A percentile compares a stretch with the other conserved stretches of the same genome.
These are phyloP conservation scores for Charina bottae DNA, from an alignment of 2,113 vertebrate species.

Conservation along the genomic window DNA sequence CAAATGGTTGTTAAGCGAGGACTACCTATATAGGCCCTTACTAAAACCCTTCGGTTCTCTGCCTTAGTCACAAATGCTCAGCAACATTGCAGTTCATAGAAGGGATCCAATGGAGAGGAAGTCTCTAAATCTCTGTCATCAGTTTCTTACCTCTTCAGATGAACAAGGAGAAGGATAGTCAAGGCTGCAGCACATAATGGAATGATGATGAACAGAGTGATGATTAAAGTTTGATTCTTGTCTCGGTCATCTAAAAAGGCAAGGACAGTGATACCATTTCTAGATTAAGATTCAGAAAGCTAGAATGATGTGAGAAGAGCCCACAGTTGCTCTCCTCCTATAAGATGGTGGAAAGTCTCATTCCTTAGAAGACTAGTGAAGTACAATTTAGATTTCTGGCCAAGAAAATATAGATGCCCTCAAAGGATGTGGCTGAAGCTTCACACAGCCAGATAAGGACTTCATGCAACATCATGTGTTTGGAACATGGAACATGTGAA, in stretches of 20 bases:
- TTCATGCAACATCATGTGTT: neutral
- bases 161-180: conserved; percentile 59
- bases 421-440: neutral
- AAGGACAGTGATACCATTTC: neutral
- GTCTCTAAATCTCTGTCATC: neutral
- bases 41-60: neutral
- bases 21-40: neutral
- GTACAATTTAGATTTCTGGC: neutral
- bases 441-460: too few species aligned
- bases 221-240: neutral
- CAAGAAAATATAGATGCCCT: neutral
- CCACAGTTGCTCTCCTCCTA: neutral
- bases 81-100: neutral
- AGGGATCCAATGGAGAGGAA: neutral
- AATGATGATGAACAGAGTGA: conserved; percentile 54
- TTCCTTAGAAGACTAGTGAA: neutral
- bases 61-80: neutral
- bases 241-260: conserved; percentile 48
- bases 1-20: too few species aligned
- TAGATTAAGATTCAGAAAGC: neutral
- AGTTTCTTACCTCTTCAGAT: conserved; percentile 66
- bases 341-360: neutral
- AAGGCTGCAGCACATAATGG: conserved; percentile 51
- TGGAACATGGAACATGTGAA: neutral
- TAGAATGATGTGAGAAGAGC: neutral